These are phyloP conservation scores for Tetragnatha versicolor DNA, from an alignment of 1,140 invertebrate genomes.

Conservation along the genomic window DNA sequence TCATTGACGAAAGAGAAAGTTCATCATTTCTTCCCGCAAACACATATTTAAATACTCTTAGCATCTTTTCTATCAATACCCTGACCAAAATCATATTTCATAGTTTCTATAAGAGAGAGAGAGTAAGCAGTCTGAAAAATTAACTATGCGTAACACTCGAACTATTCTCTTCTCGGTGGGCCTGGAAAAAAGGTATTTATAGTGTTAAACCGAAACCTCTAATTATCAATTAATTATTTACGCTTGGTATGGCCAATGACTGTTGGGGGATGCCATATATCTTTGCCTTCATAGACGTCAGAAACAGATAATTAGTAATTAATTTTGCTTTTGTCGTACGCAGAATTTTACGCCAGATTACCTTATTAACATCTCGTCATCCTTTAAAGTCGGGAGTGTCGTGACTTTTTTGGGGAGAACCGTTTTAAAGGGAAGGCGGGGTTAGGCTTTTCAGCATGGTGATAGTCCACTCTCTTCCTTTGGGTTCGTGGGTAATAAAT, in stretches of 20 bases:
- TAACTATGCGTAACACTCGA: constrained; percentile 7
- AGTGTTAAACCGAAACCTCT: constrained; percentile 42
- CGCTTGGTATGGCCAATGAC: constrained; percentile 34
- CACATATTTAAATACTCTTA: too few species aligned
- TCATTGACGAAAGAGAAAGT: too few species aligned
- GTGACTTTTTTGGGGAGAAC: neutral
- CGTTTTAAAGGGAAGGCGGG: neutral
- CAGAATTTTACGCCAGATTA: constrained; percentile 36
- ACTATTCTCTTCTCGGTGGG: constrained; percentile 4
- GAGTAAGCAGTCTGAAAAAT: constrained; percentile 23
- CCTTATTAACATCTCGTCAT: constrained; percentile 24
- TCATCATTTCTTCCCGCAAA: too few species aligned
- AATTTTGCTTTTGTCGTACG: constrained; percentile 45
- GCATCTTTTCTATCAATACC: too few species aligned
- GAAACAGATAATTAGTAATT: constrained; percentile 52
- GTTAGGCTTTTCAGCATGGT: neutral
- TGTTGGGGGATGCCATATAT: constrained; percentile 32
- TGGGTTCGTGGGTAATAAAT: too few species aligned
- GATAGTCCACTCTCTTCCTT: neutral
- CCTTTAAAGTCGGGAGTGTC: constrained; percentile 2
- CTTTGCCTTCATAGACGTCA: constrained; percentile 50
- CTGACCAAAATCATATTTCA: too few species aligned
- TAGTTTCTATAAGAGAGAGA: too few species aligned
- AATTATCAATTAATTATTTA: constrained; percentile 51
- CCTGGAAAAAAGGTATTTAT: neutral